Evolutionary conservation across 2,888 invertebrate genomes (phyloP).

Genomic region (Chaitophorus viminalis): DNA sequence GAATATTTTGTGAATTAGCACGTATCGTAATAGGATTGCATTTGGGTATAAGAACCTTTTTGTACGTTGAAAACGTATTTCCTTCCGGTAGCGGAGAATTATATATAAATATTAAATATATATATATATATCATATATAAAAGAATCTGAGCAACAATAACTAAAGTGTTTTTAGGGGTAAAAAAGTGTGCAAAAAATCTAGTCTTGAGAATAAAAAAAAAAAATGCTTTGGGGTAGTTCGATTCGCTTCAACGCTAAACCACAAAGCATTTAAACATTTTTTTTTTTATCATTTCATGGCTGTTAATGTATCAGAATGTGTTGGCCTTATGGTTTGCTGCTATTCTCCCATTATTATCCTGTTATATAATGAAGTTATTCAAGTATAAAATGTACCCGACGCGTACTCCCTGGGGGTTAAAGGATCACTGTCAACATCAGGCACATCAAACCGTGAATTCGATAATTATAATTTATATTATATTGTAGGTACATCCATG

Average conservation of each 20-base stretch:
- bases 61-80: slow-evolving; percentile 52
- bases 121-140: slow-evolving; percentile 24
- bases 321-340: slow-evolving; percentile 38
- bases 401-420: slow-evolving; percentile 30
- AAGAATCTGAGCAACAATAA: slow-evolving; percentile 51
- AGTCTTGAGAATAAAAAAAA: slow-evolving; percentile 28
- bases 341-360: slow-evolving; percentile 48
- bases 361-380: slow-evolving; percentile 33
- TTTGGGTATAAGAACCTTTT: slow-evolving; percentile 44
- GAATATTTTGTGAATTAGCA: slow-evolving; percentile 39
- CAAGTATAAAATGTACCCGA: slow-evolving; percentile 57
- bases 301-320: slow-evolving; percentile 56
- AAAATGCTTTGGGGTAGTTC: slow-evolving; percentile 51
- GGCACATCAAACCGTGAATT: slow-evolving; percentile 38
- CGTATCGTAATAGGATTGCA: slow-evolving; percentile 52
- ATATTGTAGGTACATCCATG: too few species aligned
- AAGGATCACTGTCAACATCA: slow-evolving; percentile 56
- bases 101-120: neutral
- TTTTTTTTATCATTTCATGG: slow-evolving; percentile 54
- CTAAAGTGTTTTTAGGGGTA: slow-evolving; percentile 57
- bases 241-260: slow-evolving; percentile 62
- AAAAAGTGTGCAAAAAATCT: slow-evolving; percentile 45
- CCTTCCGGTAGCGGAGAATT: slow-evolving; percentile 53
- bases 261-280: slow-evolving; percentile 56
- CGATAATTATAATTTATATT: neutral